phyloP scores from a whole-genome alignment of 1,140 invertebrate genomes.

The Lasaia peninsularis region DNA sequence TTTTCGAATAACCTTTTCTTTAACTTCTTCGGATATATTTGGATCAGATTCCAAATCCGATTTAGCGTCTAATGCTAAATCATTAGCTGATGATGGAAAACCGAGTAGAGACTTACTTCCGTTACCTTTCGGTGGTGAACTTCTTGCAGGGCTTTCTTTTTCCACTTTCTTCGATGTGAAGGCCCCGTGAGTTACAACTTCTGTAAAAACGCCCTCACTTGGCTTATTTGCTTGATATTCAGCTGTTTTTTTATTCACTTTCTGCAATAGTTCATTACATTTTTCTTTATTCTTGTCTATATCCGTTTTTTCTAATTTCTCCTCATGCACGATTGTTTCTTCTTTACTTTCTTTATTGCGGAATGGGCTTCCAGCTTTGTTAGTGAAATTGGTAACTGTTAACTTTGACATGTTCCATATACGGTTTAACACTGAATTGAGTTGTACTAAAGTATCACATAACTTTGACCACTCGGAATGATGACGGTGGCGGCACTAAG shows the following conservation, averaged over 20 bases:
- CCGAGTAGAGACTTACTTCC: slow-evolving; percentile 53
- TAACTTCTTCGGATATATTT: slow-evolving; percentile 62
- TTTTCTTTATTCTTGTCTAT: slow-evolving; percentile 58
- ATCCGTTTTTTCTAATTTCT: slow-evolving; percentile 49
- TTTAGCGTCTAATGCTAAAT: slow-evolving; percentile 66
- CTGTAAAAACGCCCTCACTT: slow-evolving; percentile 62
- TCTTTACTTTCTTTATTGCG: slow-evolving; percentile 34
- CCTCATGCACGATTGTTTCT: slow-evolving; percentile 42
- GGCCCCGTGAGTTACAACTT: slow-evolving; percentile 62
- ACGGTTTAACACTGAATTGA: slow-evolving; percentile 2
- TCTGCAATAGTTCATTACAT: slow-evolving; percentile 56
- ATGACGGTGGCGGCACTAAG: slow-evolving; percentile 51
- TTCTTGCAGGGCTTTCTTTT: slow-evolving; percentile 40
- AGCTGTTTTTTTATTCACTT: slow-evolving; percentile 60
- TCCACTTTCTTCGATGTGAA: slow-evolving; percentile 50
- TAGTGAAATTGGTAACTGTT: slow-evolving; percentile 58
- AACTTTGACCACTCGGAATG: slow-evolving; percentile 45
- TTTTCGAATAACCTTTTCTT: slow-evolving; percentile 68
- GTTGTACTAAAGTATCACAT: slow-evolving; percentile 43
- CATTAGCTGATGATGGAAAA: slow-evolving; percentile 68
- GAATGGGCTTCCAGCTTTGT: slow-evolving; percentile 60
- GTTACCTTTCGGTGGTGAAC: slow-evolving; percentile 34
- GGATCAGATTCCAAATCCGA: slow-evolving; percentile 65
- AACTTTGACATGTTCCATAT: slow-evolving; percentile 52
- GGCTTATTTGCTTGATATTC: slow-evolving; percentile 65